These are phyloP conservation scores for Caenorhabditis sp. DNA, from an alignment of 2,888 invertebrate species.

Conservation along the genomic window DNA sequence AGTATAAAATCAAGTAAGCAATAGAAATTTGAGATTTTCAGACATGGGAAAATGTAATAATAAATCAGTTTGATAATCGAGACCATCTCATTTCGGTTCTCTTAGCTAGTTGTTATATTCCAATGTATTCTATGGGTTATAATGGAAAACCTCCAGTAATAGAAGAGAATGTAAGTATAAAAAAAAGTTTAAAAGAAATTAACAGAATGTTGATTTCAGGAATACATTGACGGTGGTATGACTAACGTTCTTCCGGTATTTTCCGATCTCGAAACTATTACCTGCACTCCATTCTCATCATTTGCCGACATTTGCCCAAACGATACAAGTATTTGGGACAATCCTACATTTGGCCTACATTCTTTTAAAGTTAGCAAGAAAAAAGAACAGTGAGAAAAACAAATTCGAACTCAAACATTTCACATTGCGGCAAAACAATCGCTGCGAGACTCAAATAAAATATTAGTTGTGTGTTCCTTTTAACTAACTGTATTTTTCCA, in stretches of 20 bases:
- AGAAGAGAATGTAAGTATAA: constrained; percentile 54
- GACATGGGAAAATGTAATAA: constrained; percentile 57
- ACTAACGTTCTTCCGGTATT: constrained; percentile 91
- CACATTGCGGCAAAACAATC: constrained; percentile 21
- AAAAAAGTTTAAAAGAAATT: neutral
- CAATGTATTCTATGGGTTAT: constrained; percentile 86
- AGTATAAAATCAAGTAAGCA: no score
- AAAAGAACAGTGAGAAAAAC: neutral
- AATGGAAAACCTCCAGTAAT: constrained; percentile 80
- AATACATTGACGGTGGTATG: constrained; percentile 92
- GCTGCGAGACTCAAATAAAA: neutral
- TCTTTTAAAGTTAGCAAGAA: constrained; percentile 57
- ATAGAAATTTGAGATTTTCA: constrained; percentile 16
- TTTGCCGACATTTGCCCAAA: constrained; percentile 62
- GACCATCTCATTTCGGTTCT: constrained; percentile 70
- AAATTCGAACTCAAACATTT: constrained; percentile 10
- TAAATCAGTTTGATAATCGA: constrained; percentile 51
- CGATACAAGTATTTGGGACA: constrained; percentile 35
- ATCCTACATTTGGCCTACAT: constrained; percentile 58
- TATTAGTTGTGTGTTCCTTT: neutral
- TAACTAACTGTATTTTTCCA: constrained; percentile 38
- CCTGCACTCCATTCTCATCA: constrained; percentile 91
- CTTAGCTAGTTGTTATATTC: constrained; percentile 83
- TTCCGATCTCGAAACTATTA: constrained; percentile 87
- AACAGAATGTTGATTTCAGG: constrained; percentile 64